Evolutionary conservation across 2,797 vertebrate species (phyloP), one percentile per base, ranked within the genome.

Genomic region (Schizothorax lantsangensis): DNA sequence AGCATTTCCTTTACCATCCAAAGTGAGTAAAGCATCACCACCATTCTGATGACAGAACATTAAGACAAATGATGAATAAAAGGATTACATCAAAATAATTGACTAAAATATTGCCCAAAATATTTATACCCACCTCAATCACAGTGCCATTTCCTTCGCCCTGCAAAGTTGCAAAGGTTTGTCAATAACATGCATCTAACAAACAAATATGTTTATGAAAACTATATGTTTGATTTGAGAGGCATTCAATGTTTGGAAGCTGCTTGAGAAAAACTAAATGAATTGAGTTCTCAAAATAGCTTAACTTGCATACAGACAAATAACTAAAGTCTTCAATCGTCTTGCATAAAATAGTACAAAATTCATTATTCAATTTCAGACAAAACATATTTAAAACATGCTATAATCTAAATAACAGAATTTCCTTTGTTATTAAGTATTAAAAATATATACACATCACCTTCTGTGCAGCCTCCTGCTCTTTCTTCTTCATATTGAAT

Each of bases 401-500:
- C 15, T 3, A 17, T 11, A 45, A 47, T 33, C 14, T 36, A 54
- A 52, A 30, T 30, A 30, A 43, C 0, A 0, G 4, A 59, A 23
- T 26, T 26, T 14, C 3, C n/a, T 79, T 43, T 5, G 1, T 15
- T n/a, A 14, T 17, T 12, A 47, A 15, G 38, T 21, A 33, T 21
- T 43, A 49, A 1, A 36, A 69, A 9, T 23, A 81, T 21, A 43
- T 12, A 3, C 3, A 40, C n/a, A 30, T 47, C 59, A 68, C 80
- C 64, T 54, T 97, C 81, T 95, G 89, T 11, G 90, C 89, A 66
- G 91, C 89, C 81, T 98, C 96, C 0, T 95, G 94, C 88, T 99
- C 97, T 30, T 97, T 98, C 92, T 98, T 97, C 93, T 96, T 98
- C 90, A 95, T 89, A 86, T 99, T 98, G 92, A 98, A 99, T 90